Evolutionary conservation across 2,888 invertebrate genomes (phyloP).

Genomic region (Conops quadrifasciatus): DNA sequence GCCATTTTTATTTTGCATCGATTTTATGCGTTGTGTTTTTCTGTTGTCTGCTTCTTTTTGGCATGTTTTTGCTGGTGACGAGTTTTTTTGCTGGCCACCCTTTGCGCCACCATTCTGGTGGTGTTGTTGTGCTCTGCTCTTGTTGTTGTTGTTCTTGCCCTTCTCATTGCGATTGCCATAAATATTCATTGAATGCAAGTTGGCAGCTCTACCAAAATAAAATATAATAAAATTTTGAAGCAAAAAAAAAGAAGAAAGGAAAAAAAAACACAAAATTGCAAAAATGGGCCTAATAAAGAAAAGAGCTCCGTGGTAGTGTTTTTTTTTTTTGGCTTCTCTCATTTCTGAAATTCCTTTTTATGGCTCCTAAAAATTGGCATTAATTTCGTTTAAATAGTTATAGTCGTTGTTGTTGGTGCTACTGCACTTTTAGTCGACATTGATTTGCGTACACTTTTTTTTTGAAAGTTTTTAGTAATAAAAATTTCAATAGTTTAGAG

Average conservation of each 20-base stretch:
- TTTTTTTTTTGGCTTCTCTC: background rate
- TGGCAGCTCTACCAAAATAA: background rate
- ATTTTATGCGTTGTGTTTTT: background rate
- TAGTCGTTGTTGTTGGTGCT: slow-evolving; percentile 2
- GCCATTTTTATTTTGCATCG: background rate
- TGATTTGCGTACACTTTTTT: slow-evolving; percentile 6
- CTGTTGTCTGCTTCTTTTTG: too few species aligned
- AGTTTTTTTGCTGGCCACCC: background rate
- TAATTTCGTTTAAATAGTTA: background rate
- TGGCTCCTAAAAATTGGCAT: background rate
- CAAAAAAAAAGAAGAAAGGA: background rate
- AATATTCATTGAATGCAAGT: slow-evolving; percentile 32
- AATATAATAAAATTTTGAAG: background rate
- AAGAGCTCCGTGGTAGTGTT: background rate
- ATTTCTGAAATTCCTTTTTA: background rate
- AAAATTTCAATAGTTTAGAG: background rate
- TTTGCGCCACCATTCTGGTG: too few species aligned
- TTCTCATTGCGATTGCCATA: slow-evolving; percentile 15
- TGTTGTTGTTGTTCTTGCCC: too few species aligned
- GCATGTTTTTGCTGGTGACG: too few species aligned
- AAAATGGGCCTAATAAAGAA: too few species aligned
- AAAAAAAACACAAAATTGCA: background rate
- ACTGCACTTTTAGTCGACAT: background rate
- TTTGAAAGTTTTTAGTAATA: background rate
- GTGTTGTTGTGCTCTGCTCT: too few species aligned